Conservation (phyloP, 2,113 vertebrate genomes). For the Tragelaphus strepsiceros region DNA sequence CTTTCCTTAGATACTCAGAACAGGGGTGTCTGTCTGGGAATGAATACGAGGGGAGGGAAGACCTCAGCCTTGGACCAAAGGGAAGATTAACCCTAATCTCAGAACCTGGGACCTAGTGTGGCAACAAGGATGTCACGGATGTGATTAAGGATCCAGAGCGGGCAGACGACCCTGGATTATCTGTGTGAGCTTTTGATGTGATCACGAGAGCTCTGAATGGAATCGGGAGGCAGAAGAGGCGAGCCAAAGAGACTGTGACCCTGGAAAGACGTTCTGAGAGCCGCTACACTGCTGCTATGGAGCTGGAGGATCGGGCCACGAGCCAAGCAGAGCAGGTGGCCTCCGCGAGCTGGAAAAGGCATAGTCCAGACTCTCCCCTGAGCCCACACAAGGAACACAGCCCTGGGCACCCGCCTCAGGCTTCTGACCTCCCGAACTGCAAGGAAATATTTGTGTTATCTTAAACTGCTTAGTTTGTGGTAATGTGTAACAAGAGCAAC, state of each 20-base stretch:
- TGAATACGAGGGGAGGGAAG: not conserved
- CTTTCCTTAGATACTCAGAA: not conserved
- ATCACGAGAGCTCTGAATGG: not conserved
- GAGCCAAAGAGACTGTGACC: not conserved
- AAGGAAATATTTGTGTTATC: not conserved
- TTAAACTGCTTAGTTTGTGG: not conserved
- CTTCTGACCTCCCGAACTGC: not conserved
- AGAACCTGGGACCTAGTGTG: not conserved
- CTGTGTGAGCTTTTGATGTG: not conserved
- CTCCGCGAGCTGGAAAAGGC: not conserved
- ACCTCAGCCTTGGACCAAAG: not conserved
- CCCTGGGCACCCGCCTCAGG: too few species aligned
- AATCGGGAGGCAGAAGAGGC: not conserved
- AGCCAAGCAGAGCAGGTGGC: not conserved
- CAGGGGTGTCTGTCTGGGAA: not conserved
- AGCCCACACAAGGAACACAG: not conserved
- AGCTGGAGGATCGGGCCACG: not conserved
- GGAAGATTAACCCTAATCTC: not conserved
- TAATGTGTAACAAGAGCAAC: not conserved
- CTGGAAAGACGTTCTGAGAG: rapidly evolving
- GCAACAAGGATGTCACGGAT: not conserved
- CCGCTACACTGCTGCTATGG: not conserved
- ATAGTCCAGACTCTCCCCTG: not conserved
- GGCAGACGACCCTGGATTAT: not conserved
- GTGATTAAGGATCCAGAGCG: not conserved